Evolutionary conservation across 2,888 invertebrate species (phyloP).

Genomic region (Abrostola tripartita): DNA sequence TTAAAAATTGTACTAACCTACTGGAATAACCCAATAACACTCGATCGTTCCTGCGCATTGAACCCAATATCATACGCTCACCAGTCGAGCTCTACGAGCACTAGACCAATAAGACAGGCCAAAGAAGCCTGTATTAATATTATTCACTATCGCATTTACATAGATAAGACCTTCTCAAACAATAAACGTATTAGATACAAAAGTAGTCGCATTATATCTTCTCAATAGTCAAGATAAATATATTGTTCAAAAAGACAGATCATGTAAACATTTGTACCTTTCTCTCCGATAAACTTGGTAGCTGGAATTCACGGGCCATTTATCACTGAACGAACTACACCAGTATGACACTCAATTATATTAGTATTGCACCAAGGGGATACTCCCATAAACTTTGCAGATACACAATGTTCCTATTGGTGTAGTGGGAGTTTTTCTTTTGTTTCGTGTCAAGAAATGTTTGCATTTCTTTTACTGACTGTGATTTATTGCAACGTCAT

Average conservation of each 20-base stretch:
- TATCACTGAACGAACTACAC: slow-evolving; percentile 1
- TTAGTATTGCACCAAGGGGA: slow-evolving; percentile 1
- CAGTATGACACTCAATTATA: slow-evolving; percentile 6
- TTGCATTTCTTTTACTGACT: too few species aligned
- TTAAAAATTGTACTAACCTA: neutral
- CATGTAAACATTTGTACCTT: neutral
- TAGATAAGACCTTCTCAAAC: too few species aligned
- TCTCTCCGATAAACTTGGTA: neutral
- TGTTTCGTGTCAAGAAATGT: neutral
- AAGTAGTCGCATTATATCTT: too few species aligned
- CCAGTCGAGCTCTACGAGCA: too few species aligned
- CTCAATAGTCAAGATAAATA: slow-evolving; percentile 10
- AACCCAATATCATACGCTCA: too few species aligned
- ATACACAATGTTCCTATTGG: neutral
- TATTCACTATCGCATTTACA: too few species aligned
- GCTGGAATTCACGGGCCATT: neutral
- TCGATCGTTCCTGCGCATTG: too few species aligned
- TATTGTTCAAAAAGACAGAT: neutral
- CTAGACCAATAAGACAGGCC: too few species aligned
- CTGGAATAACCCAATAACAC: too few species aligned
- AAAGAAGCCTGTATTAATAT: too few species aligned
- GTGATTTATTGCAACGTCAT: too few species aligned
- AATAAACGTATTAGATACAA: too few species aligned
- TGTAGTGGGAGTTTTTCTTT: neutral
- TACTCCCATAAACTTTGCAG: neutral